Percentiles rank a stretch among this genome's conserved stretches.
phyloP scores from a whole-genome alignment of 2,113 vertebrate genomes.

The Platichthys stellatus region DNA sequence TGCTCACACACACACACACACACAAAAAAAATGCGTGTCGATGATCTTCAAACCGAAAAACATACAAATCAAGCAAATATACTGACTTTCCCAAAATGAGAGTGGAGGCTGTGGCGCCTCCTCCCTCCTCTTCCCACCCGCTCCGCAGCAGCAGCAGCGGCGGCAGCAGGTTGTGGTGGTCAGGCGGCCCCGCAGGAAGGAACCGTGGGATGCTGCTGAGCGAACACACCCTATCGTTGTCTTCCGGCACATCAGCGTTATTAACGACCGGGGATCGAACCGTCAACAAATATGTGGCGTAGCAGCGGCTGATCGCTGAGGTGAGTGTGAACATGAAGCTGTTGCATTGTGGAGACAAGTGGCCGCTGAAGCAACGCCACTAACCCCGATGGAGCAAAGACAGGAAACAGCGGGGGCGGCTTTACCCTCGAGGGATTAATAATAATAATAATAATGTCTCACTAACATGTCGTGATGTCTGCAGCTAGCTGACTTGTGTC shows the following conservation, averaged over 20 bases:
- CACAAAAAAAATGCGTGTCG: neutral
- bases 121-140: neutral
- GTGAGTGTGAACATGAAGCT: constrained; percentile 31
- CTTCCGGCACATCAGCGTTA: constrained; percentile 2
- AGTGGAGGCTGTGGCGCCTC: constrained; percentile 16
- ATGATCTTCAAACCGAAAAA: constrained; percentile 9
- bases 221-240: constrained; percentile 35
- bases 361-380: constrained; percentile 8
- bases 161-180: constrained; percentile 35
- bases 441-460: neutral
- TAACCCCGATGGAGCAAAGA: neutral
- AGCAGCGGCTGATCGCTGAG: constrained; percentile 52
- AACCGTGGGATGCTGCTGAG: neutral
- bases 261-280: neutral
- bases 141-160: constrained; percentile 23
- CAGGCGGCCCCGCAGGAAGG: neutral
- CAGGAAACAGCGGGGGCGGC: neutral
- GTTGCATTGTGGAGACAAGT: neutral
- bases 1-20: neutral
- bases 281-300: constrained; percentile 45
- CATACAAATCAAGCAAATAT: constrained; percentile 1
- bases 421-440: neutral
- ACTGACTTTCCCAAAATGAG: constrained; percentile 54
- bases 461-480: neutral
- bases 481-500: neutral